Conservation (phyloP, 92 coral and sea anemone genomes). For the Epizoanthus scotinus region DNA sequence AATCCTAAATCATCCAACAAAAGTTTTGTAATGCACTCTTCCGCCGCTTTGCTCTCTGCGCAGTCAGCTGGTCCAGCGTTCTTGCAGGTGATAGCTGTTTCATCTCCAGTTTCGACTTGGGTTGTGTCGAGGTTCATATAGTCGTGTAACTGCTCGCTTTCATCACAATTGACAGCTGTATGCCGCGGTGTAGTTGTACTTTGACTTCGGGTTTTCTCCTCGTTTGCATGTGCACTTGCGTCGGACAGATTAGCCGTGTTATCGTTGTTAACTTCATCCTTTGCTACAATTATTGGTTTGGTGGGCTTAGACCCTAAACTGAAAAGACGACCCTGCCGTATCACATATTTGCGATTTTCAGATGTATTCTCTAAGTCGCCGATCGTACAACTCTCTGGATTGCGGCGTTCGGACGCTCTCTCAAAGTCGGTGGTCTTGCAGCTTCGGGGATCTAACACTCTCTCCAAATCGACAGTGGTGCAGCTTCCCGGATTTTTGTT, state of each 20-base stretch:
- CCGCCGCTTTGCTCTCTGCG: neutral
- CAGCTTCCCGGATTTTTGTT: neutral
- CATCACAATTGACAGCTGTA: neutral
- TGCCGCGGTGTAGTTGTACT: neutral
- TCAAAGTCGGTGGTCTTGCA: neutral
- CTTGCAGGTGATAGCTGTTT: slow-evolving; percentile 8
- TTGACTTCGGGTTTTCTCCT: neutral
- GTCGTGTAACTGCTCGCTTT: neutral
- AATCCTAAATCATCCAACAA: slow-evolving; percentile 31
- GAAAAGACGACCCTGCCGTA: slow-evolving; percentile 40
- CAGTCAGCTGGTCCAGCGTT: neutral
- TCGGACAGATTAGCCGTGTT: neutral
- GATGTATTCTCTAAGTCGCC: slow-evolving; percentile 1
- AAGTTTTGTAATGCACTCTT: slow-evolving; percentile 26
- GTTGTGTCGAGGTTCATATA: neutral
- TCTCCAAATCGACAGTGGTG: neutral
- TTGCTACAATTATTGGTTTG: slow-evolving; percentile 6
- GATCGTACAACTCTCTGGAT: neutral
- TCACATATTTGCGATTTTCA: slow-evolving; percentile 33
- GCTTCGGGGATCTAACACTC: neutral
- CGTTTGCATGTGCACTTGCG: neutral
- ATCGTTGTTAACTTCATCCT: neutral
- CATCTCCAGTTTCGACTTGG: neutral
- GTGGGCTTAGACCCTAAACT: slow-evolving; percentile 25
- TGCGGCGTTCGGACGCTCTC: neutral